A percentile compares a stretch with the other conserved stretches of the same genome.
phyloP scores from a whole-genome alignment of 2,888 invertebrate genomes.

The Nephrotoma appendiculata region DNA sequence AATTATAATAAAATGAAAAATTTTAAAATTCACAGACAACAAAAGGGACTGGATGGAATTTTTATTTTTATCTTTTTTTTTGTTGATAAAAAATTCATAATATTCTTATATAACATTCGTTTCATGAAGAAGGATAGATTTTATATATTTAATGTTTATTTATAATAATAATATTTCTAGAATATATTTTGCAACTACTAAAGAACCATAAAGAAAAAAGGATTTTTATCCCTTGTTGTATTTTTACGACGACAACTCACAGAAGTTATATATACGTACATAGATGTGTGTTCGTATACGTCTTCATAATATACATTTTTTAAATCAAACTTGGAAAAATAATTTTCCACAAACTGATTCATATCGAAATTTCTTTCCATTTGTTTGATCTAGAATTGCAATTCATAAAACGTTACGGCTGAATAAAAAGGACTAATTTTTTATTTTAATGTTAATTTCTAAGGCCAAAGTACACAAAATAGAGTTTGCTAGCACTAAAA shows the following conservation, averaged over 20 bases:
- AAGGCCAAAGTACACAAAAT: too few relatives aligned
- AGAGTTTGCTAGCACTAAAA: too few relatives aligned
- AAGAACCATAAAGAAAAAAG: not conserved
- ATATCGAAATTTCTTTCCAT: not conserved
- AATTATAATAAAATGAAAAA: not conserved
- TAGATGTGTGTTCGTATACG: too few relatives aligned
- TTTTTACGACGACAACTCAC: not conserved
- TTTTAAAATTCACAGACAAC: not conserved
- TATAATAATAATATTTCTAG: not conserved
- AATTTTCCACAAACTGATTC: not conserved
- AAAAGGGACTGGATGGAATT: not conserved
- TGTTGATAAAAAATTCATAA: not conserved
- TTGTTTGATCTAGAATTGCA: not conserved
- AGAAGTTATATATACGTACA: not conserved
- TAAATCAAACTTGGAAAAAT: not conserved
- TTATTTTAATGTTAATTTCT: too few relatives aligned
- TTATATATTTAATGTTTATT: not conserved
- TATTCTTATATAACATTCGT: not conserved
- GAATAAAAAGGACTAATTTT: too few relatives aligned
- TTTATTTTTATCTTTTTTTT: not conserved
- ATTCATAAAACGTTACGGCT: not conserved
- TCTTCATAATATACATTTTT: not conserved
- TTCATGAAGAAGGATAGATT: not conserved
- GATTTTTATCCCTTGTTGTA: not conserved
- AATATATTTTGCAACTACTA: not conserved